Evolutionary conservation across 1,140 invertebrate species (phyloP), one percentile per base, ranked within the genome.

Genomic region (Pachyrhynchus sulphureomaculatus): DNA sequence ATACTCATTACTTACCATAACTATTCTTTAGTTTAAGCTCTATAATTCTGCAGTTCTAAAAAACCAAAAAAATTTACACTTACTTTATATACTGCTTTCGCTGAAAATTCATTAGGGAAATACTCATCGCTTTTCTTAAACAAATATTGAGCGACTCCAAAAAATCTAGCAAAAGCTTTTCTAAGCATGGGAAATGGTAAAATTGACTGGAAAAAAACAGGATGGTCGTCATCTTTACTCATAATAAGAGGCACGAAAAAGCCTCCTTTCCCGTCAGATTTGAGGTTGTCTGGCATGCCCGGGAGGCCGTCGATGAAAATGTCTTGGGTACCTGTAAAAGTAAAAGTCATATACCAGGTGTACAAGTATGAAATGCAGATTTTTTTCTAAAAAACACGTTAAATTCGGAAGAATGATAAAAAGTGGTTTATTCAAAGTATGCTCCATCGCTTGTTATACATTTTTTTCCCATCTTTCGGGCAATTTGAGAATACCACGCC

Each of bases 281-380:
- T 69, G 24, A 93, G 74, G 74, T 93, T 93, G 74, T 95, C 92
- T n/a, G 90, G 89, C 5, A 81, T 68, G 68, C 92, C 92, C 42
- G 92, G 91, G 56, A 95, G 77, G 42, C 86, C 87, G 69, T 89
- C 85, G n/a, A 87, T 69, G 69, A 93, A 89, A 0, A 90, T 76
- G 70, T 93, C 91, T 1, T 74, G 72, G 57, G 81, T 80, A n/a
- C 42, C 51, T 54, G 4, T 23, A 54, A 54, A 15, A 21, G 6
- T 17, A 17, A 10, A 33, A 13, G 15, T n/a, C 4, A n/a, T n/a
- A n/a, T n/a, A n/a, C n/a, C n/a, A n/a, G n/a, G n/a, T n/a, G n/a
- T n/a, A n/a, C n/a, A n/a, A n/a, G n/a, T n/a, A n/a, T n/a, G n/a
- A n/a, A n/a, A n/a, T n/a, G n/a, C n/a, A n/a, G n/a, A n/a, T n/a